A percentile compares a stretch with the other conserved stretches of the same genome.
Evolutionary conservation across 2,888 invertebrate genomes (phyloP).

Genomic region (Arrhopalites spinosus): DNA sequence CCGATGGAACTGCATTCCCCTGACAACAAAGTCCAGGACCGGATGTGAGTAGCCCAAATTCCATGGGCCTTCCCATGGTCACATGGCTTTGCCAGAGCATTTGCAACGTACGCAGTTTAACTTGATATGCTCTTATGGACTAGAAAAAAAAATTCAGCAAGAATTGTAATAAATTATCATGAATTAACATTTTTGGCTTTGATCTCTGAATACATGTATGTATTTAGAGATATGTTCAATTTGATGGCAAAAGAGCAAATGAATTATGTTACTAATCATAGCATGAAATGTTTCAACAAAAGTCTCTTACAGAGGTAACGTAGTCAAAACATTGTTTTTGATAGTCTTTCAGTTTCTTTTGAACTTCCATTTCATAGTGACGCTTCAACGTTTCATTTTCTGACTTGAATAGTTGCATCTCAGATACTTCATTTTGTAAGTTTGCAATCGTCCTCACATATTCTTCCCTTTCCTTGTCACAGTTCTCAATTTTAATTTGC

Average conservation of each 20-base stretch:
- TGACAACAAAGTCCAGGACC: too few species aligned
- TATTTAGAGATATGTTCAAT: too few species aligned
- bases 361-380: slow-evolving; percentile 7
- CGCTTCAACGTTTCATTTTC: neutral
- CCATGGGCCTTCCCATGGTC: too few species aligned
- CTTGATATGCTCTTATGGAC: neutral
- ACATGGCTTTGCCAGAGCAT: too few species aligned
- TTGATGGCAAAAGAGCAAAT: neutral
- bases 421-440: neutral
- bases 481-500: neutral
- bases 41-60: too few species aligned
- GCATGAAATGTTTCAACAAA: neutral
- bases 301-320: neutral
- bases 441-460: neutral
- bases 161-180: neutral
- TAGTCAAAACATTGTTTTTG: slow-evolving; percentile 4
- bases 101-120: neutral
- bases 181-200: neutral
- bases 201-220: neutral
- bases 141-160: neutral
- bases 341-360: neutral
- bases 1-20: too few species aligned
- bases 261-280: neutral
- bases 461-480: neutral
- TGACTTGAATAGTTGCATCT: neutral